Base-by-base conservation (phyloP, 2,888 invertebrate species). In the Heteromurus nitidus region DNA sequence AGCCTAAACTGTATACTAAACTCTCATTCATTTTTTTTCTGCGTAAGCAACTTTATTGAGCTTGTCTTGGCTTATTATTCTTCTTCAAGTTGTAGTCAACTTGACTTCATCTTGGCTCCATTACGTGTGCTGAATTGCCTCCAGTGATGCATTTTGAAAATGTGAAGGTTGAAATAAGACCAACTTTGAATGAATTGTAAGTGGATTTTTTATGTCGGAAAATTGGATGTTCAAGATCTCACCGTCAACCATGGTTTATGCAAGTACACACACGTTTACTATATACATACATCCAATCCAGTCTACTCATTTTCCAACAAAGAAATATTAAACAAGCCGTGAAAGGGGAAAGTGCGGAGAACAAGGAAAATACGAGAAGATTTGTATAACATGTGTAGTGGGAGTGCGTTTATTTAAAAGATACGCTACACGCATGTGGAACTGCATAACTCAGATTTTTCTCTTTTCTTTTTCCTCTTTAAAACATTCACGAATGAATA, bases 131-230 rank as follows among this genome's bases (percentile, higher is more conserved):
- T n/a, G n/a, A n/a, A n/a, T n/a, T n/a, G n/a, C n/a, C n/a, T n/a
- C 64, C 53, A 74, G 47, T 62, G 50, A 73, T 50, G 50, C 73
- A 20, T 47, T 30, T 73, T 28, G 18, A 28, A 36, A 26, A 28
- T 62, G 31, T 9, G 58, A 67, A 75, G 62, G 68, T 24, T 42
- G 44, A 65, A 76, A 68, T 50, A n/a, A n/a, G 18, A 50, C 3
- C n/a, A n/a, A n/a, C n/a, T n/a, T n/a, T 76, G 77, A 60, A 68
- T 75, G 62, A 68, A 58, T 77, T 69, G 62, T 68, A 77, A 77
- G 77, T 62, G 62, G 69, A 77, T 69, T 77, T 77, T 69, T n/a
- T n/a, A n/a, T 77, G 62, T 77, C 62, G 62, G 69, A 16, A 69
- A 77, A 77, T 77, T 77, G 77, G 69, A 77, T 69, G n/a, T n/a